phyloP scores from a whole-genome alignment of 2,113 vertebrate species.

The Sardina pilchardus region DNA sequence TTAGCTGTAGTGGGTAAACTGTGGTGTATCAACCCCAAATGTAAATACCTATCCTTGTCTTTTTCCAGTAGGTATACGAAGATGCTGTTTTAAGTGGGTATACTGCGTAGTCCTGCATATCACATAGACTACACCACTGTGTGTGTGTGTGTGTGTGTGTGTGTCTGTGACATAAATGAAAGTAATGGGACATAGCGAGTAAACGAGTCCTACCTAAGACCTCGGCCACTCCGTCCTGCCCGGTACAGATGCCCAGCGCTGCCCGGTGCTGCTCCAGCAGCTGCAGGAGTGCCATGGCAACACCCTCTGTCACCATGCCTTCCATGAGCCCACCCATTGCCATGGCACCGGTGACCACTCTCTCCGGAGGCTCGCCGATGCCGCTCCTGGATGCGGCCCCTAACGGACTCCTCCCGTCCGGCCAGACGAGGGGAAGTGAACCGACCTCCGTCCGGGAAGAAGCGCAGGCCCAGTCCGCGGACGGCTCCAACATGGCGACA shows the following conservation, averaged over 20 bases:
- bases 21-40: too few species aligned
- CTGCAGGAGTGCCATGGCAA: conserved; percentile 58
- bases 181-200: not conserved
- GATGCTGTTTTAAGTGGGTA: too few species aligned
- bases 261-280: conserved; percentile 65
- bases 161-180: not conserved
- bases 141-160: too few species aligned
- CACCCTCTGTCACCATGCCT: conserved; percentile 50
- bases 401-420: not conserved
- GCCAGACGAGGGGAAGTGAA: not conserved
- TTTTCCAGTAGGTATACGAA: too few species aligned
- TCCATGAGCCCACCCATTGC: conserved; percentile 56
- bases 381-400: not conserved
- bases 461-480: too few species aligned
- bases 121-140: too few species aligned
- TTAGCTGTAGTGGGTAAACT: too few species aligned
- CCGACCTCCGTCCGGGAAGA: not conserved
- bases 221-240: conserved; percentile 52
- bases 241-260: conserved; percentile 52
- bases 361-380: conserved; percentile 44
- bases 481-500: too few species aligned
- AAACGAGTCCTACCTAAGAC: conserved; percentile 59
- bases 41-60: too few species aligned
- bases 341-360: conserved; percentile 42
- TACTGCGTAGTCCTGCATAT: too few species aligned